A percentile compares a stretch with the other conserved stretches of the same genome.
Evolutionary conservation across 2,888 invertebrate genomes (phyloP).

Genomic region (Parnassius apollo): DNA sequence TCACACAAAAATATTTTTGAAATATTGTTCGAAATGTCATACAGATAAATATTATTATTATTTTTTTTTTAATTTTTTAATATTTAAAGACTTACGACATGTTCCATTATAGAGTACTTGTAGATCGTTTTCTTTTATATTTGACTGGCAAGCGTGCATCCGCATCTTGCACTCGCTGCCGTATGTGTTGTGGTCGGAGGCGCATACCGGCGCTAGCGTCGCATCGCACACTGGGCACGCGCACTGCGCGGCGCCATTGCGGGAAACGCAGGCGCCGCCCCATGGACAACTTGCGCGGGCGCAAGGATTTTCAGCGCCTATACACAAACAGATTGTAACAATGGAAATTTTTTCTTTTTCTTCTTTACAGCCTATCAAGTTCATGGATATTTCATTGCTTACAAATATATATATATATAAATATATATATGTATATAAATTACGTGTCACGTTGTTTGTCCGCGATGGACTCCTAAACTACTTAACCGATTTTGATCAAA

Average conservation of each 20-base stretch:
- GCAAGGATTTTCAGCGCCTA: constrained; percentile 81
- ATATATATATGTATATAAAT: too few relatives aligned
- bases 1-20: too few relatives aligned
- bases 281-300: constrained; percentile 81
- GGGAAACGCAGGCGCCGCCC: constrained; percentile 85
- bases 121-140: constrained; percentile 84
- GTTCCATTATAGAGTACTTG: constrained; percentile 82
- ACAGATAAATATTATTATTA: too few relatives aligned
- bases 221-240: constrained; percentile 88
- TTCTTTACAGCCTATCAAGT: neutral
- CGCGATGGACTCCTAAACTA: too few relatives aligned
- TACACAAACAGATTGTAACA: neutral
- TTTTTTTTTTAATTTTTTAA: constrained; percentile 20
- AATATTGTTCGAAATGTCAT: too few relatives aligned
- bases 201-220: constrained; percentile 87
- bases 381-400: too few relatives aligned
- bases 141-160: constrained; percentile 88
- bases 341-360: neutral
- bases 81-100: constrained; percentile 60
- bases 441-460: too few relatives aligned
- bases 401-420: too few relatives aligned
- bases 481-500: too few relatives aligned
- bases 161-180: constrained; percentile 91
- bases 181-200: constrained; percentile 89
- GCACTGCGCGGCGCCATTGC: constrained; percentile 83